Conservation (phyloP, 2,888 invertebrate genomes). For the Entomobrya proxima region DNA sequence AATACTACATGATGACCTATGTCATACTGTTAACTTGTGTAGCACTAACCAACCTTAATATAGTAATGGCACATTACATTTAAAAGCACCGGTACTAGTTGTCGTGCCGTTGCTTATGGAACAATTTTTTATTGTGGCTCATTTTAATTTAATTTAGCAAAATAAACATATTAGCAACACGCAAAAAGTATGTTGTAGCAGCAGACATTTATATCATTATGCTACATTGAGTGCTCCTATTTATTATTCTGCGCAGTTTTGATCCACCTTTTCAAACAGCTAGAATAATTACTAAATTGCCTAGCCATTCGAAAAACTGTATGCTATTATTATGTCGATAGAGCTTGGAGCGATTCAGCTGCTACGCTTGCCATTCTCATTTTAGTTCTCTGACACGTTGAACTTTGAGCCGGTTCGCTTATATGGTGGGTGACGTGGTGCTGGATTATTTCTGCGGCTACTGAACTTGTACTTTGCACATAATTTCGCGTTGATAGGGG, state of each 20-base stretch:
- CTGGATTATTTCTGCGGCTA: constrained; percentile 38
- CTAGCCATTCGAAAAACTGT: no score
- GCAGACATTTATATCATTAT: no score
- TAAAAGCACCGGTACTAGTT: not conserved
- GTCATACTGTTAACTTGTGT: not conserved
- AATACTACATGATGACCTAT: constrained; percentile 37
- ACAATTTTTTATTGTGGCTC: constrained; percentile 17
- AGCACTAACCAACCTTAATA: not conserved
- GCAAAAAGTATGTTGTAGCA: constrained; percentile 42
- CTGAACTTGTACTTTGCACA: constrained; percentile 13
- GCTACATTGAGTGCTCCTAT: no score
- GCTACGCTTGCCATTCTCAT: no score
- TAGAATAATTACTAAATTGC: no score
- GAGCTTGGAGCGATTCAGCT: not conserved
- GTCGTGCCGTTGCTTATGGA: not conserved
- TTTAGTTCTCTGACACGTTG: not conserved
- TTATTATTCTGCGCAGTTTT: no score
- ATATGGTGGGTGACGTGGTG: not conserved
- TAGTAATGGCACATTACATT: not conserved
- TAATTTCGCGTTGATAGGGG: no score
- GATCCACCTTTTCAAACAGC: no score
- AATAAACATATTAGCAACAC: constrained; percentile 44
- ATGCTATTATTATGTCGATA: not conserved
- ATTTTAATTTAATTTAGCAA: constrained; percentile 14
- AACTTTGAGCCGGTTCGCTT: not conserved